A percentile compares a stretch with the other conserved stretches of the same genome.
These are phyloP conservation scores for Pluvianellus socialis DNA, from an alignment of 2,113 vertebrate genomes.

Conservation along the genomic window DNA sequence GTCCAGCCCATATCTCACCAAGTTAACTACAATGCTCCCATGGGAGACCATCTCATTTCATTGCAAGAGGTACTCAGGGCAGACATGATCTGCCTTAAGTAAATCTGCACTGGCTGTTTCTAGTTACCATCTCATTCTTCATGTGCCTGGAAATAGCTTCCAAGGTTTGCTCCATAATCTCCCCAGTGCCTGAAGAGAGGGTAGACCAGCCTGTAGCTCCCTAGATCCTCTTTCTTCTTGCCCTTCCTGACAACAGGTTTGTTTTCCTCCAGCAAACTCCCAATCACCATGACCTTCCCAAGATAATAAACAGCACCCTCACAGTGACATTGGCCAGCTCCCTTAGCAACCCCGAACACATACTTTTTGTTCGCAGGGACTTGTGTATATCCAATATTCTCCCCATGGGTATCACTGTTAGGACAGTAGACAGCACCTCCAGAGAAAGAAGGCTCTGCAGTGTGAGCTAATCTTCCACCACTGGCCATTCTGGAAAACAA, in stretches of 20 bases:
- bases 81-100: neutral
- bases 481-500: neutral
- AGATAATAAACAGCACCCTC: neutral
- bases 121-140: neutral
- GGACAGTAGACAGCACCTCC: neutral
- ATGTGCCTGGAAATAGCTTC: neutral
- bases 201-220: neutral
- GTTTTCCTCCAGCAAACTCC: neutral
- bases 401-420: neutral
- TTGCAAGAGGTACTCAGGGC: accelerated
- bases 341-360: neutral
- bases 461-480: neutral
- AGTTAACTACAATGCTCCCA: neutral
- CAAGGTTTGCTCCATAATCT: neutral
- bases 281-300: neutral
- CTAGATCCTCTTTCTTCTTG: neutral
- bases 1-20: neutral
- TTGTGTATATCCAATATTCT: neutral
- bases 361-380: neutral
- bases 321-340: neutral
- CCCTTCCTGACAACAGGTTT: neutral
- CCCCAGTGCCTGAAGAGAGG: neutral
- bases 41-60: neutral
- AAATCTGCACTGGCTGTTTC: neutral
- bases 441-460: neutral